Evolutionary conservation across 2,113 vertebrate species (phyloP).

Genomic region (Bos javanicus): DNA sequence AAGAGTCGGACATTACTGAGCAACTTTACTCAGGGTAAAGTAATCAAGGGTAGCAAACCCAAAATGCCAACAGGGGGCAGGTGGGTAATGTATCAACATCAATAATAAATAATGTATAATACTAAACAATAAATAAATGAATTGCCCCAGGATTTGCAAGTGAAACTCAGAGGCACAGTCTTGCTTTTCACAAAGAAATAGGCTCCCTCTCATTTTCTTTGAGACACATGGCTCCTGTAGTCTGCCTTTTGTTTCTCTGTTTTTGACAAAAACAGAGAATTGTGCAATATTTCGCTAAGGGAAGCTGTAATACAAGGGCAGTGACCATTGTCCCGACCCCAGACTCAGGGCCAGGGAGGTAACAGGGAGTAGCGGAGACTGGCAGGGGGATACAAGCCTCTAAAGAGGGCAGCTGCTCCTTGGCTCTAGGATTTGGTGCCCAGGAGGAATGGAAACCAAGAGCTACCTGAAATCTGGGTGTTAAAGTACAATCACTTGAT

Average conservation of each 20-base stretch:
- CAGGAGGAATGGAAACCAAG: neutral
- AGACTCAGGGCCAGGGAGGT: neutral
- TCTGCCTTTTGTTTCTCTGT: neutral
- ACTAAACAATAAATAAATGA: neutral
- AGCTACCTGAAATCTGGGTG: neutral
- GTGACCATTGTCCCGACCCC: accelerated
- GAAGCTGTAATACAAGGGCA: neutral
- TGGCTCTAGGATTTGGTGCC: neutral
- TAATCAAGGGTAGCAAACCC: neutral
- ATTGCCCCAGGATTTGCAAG: neutral
- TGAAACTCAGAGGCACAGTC: neutral
- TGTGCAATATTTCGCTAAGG: neutral
- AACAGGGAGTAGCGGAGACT: neutral
- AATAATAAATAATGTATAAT: neutral
- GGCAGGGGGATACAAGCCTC: accelerated
- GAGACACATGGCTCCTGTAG: accelerated
- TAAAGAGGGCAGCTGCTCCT: accelerated
- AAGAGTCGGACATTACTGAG: no score
- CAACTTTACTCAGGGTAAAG: no score
- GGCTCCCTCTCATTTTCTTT: neutral
- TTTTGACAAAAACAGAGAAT: neutral
- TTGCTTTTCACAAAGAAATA: neutral
- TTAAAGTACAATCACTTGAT: neutral
- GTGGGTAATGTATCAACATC: neutral
- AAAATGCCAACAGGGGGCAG: neutral